Evolutionary conservation across 2,113 vertebrate species (phyloP), one percentile per base, ranked within the genome.

Genomic region (Ctenodactylus gundi): DNA sequence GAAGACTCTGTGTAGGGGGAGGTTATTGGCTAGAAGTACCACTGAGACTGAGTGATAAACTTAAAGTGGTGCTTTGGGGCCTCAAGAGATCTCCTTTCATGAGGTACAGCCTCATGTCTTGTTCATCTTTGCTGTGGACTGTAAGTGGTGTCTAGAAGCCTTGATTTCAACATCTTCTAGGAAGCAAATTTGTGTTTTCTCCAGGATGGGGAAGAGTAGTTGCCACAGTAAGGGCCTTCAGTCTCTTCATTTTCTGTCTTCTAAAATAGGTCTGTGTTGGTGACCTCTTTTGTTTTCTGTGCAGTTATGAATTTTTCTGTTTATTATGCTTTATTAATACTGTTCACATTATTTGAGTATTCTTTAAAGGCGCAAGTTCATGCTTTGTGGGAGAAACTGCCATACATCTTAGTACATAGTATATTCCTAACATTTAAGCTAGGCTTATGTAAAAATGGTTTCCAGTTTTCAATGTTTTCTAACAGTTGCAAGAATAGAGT

Each of bases 381-480:
- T 83, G 29, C 64, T 94, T 81, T 67, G 29, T 82, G 46, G 53
- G 53, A 85, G 34, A 76, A 76, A 67, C 62, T 89, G 81, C 46
- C 4, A 21, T 67, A 58, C 57, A 25, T 80, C 81, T 82, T 62
- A 44, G 23, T 82, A 36, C 15, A 12, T 20, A 53, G 51, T 76
- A 87, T 39, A 84, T 84, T 88, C 55, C 88, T 91, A 78, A n/a
- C n/a, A n/a, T n/a, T n/a, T n/a, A n/a, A n/a, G n/a, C n/a, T n/a
- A n/a, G n/a, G n/a, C n/a, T n/a, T 72, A 13, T 77, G 9, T 83
- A 65, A 51, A 95, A 83, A 53, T 82, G 27, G 23, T 65, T 76
- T 39, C 25, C 39, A 49, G 60, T 91, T 95, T 85, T 76, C 11
- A 62, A n/a, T 64, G n/a, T 88, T 65, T 90, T 91, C 29, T 89